Conservation (phyloP, 2,888 invertebrate genomes). For the Tipula unca region DNA sequence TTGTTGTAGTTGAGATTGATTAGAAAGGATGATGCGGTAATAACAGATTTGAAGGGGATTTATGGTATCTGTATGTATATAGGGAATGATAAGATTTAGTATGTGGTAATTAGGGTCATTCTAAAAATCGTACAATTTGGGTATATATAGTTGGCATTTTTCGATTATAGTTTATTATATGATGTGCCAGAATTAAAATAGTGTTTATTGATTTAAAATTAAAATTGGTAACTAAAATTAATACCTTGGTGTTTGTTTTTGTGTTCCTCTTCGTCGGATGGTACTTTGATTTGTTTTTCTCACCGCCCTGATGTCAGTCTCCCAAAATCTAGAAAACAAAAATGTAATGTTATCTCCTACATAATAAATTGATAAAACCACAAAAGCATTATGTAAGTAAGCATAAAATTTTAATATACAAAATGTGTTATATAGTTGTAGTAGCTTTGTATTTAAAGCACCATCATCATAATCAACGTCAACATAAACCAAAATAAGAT, state of each 20-base stretch:
- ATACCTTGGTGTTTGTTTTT: neutral
- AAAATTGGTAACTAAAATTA: too few species aligned
- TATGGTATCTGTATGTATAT: neutral
- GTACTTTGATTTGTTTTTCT: conserved; percentile 57
- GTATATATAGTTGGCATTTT: neutral
- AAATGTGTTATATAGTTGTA: neutral
- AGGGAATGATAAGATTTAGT: neutral
- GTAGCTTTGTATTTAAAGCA: neutral
- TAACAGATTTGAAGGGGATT: neutral
- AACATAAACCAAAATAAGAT: neutral
- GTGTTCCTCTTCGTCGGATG: conserved; percentile 31
- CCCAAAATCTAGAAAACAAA: conserved; percentile 54
- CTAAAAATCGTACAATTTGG: neutral
- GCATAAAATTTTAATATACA: neutral
- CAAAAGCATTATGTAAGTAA: neutral
- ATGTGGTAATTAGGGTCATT: neutral
- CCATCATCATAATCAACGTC: neutral
- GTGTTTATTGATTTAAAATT: too few species aligned
- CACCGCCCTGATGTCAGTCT: conserved; percentile 67
- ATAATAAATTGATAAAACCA: neutral
- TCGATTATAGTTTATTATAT: neutral
- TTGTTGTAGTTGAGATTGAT: neutral
- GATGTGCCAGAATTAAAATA: too few species aligned
- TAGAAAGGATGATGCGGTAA: neutral
- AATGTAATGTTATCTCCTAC: neutral